These are phyloP conservation scores for Ceratosolen fusciceps DNA, from an alignment of 1,140 invertebrate species.

Conservation along the genomic window DNA sequence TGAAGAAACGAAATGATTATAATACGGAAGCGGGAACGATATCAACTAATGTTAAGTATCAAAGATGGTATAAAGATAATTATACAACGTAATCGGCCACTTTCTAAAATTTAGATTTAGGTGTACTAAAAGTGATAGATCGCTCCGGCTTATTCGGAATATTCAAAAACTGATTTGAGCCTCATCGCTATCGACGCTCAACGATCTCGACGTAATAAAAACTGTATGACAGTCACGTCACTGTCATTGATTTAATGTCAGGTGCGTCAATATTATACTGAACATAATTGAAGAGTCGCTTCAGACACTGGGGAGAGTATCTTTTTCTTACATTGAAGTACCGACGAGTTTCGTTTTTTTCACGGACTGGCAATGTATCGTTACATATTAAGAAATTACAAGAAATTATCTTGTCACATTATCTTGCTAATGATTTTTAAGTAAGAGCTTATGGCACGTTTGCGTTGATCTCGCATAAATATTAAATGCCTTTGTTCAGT, in stretches of 20 bases:
- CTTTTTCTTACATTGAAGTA: too few species aligned
- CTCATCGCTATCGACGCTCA: not conserved
- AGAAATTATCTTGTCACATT: too few species aligned
- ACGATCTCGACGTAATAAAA: not conserved
- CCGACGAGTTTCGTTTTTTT: too few species aligned
- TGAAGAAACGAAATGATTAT: too few species aligned
- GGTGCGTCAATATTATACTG: not conserved
- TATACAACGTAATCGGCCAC: not conserved
- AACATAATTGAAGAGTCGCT: constrained; percentile 16
- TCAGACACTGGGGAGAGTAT: too few species aligned
- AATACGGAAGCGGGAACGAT: not conserved
- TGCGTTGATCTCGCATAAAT: too few species aligned
- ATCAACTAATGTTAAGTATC: not conserved
- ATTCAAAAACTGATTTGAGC: not conserved
- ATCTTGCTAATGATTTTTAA: too few species aligned
- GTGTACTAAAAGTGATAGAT: not conserved
- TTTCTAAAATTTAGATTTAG: not conserved
- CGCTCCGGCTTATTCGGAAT: not conserved
- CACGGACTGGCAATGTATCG: too few species aligned
- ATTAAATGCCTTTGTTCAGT: too few species aligned
- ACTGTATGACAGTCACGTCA: not conserved
- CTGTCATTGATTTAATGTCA: not conserved
- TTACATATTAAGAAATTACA: too few species aligned
- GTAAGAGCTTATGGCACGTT: too few species aligned
- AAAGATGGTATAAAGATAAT: not conserved